Conservation (phyloP, 2,888 invertebrate species). For the Nemurella pictetii region DNA sequence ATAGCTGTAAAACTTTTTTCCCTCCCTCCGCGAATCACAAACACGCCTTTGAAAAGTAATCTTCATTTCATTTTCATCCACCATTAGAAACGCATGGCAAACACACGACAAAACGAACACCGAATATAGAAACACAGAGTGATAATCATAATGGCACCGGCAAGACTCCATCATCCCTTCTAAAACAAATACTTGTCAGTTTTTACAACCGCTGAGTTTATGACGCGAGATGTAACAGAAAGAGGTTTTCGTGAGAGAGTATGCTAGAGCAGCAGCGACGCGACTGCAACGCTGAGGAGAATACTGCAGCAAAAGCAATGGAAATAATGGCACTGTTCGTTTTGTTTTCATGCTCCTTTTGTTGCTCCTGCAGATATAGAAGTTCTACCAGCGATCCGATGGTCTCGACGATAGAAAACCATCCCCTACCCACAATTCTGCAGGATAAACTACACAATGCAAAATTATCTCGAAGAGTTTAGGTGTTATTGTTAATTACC, state of each 20-base stretch:
- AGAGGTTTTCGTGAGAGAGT: not conserved
- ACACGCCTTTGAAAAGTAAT: not conserved
- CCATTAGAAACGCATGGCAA: too few species aligned
- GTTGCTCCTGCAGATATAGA: not conserved
- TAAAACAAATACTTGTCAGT: not conserved
- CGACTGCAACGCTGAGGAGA: not conserved
- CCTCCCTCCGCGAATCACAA: not conserved
- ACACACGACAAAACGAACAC: not conserved
- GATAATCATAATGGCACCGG: not conserved
- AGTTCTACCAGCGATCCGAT: too few species aligned
- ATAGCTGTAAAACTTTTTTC: not conserved
- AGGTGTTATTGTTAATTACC: not conserved
- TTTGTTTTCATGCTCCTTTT: not conserved
- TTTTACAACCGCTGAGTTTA: not conserved
- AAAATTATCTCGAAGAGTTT: too few species aligned
- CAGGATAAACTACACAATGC: too few species aligned
- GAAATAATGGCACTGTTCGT: not conserved
- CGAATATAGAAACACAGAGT: not conserved
- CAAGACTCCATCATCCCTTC: not conserved
- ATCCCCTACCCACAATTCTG: too few species aligned
- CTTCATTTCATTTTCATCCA: too few species aligned
- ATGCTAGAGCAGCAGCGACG: not conserved
- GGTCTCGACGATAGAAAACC: too few species aligned
- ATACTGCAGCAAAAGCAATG: not conserved
- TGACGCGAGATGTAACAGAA: not conserved